Evolutionary conservation across 1,140 invertebrate species (phyloP), one percentile per base, ranked within the genome.

Genomic region (Nilaparvata lugens): DNA sequence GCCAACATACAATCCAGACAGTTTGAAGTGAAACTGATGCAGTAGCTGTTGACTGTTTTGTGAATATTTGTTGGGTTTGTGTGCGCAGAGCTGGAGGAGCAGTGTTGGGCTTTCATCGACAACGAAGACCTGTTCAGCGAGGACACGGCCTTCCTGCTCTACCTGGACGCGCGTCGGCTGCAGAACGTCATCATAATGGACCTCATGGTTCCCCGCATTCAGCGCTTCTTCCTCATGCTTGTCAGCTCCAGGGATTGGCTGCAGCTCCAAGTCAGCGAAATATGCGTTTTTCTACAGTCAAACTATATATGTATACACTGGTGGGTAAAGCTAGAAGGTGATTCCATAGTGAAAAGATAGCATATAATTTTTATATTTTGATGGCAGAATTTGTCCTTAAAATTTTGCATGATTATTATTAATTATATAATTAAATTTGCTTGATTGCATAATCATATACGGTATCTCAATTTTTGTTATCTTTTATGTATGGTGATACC

Each of bases 61-160:
- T n/a, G n/a, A n/a, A n/a, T n/a, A n/a, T n/a, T n/a, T n/a, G n/a
- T n/a, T n/a, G n/a, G n/a, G n/a, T n/a, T n/a, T 28, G 9, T 55
- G 63, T 67, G n/a, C 71, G 60, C 65, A 85, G 84, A 86, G 74
- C 73, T 88, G 51, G 79, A 85, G 62, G 80, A 85, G 52, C 85
- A 88, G 68, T 84, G 86, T 66, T 87, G 85, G 83, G 76, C 80
- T 1, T 85, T 84, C 67, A 82, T 89, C 42, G 79, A 85, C 42
- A 82, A 83, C 67, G 76, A 81, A 58, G 78, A 81, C 38, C 71
- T 86, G 0, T 86, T 87, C 66, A 74, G 72, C n/a, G 87, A 86
- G 73, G 83, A 83, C 61, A 81, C 81, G 0, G 86, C 87, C 1
- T 88, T 86, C 66, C 67, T 81, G 23, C 67, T 88, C 2, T 88